Evolutionary conservation across 2,113 vertebrate species (phyloP), one percentile per base, ranked within the genome.

Genomic region (Sphaerodactylus townsendi): DNA sequence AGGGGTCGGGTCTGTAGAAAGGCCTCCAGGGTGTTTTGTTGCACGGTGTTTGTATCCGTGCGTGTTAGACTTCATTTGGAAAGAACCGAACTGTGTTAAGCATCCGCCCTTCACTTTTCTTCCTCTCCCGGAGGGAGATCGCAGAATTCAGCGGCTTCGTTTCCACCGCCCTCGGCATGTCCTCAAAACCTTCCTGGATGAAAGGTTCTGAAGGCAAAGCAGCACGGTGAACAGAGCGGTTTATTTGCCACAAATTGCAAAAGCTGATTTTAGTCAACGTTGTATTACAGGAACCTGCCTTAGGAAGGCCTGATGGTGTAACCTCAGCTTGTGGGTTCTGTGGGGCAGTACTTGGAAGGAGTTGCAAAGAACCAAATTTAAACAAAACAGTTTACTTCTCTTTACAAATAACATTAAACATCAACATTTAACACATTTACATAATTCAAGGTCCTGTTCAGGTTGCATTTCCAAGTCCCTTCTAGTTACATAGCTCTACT

Each of bases 21-120:
- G 82, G 88, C 88, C 91, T 80, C 85, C 17, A 17, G 88, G 89
- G 83, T 90, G 65, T 41, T 91, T 83, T 72, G 72, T 23, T 79
- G 50, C 41, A 44, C 72, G 23, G 75, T 80, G 44, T 80, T 39
- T 4, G 33, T 62, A 81, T 46, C 78, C 65, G 77, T 75, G 69
- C 10, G 35, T 19, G 44, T 30, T 59, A 25, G 10, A 76, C 86
- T 81, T 62, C n/a, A 76, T 79, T 59, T 50, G 81, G 48, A 48
- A 82, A 33, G 17, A 56, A 11, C 33, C 35, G 39, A 56, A 59
- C 33, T 33, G 28, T 11, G 7, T 25, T 37, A n/a, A 37, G 74
- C 33, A 77, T 77, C 50, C 21, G 25, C 35, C 33, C 50, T 3
- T 10, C 2, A 13, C 19, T 37, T 75, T 5, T 77, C 37, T 21